phyloP scores from a whole-genome alignment of 2,113 vertebrate genomes.

The Menidia beryllina region DNA sequence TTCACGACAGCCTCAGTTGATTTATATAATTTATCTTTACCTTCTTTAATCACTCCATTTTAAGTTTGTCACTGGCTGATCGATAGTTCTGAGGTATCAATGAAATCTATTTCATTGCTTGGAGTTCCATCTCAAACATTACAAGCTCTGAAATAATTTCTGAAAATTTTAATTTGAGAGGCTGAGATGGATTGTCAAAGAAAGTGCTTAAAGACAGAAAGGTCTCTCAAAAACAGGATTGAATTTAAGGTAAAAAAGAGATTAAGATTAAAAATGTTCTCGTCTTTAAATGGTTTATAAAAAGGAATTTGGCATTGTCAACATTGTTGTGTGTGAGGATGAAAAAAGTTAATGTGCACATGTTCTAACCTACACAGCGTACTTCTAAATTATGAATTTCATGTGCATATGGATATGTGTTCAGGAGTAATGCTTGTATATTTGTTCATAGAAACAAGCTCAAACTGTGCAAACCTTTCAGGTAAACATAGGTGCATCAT shows the following conservation, averaged over 20 bases:
- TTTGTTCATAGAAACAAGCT: background rate
- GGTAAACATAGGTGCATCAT: slow-evolving; percentile 37
- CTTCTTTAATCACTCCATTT: too few species aligned
- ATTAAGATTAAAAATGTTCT: slow-evolving; percentile 54
- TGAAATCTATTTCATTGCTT: too few species aligned
- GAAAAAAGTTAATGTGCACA: too few species aligned
- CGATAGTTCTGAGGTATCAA: too few species aligned
- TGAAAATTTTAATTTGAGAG: background rate
- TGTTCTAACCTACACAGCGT: slow-evolving; percentile 14
- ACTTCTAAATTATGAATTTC: slow-evolving; percentile 8
- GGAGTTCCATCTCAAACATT: background rate
- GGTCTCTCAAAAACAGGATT: background rate
- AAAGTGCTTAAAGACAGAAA: background rate
- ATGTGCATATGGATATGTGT: background rate
- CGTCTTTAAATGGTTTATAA: slow-evolving; percentile 14
- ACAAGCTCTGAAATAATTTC: background rate
- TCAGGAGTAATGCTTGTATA: slow-evolving; percentile 13
- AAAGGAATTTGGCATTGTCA: slow-evolving; percentile 35
- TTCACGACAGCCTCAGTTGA: too few species aligned
- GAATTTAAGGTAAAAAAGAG: too few species aligned
- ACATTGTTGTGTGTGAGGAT: slow-evolving; percentile 30
- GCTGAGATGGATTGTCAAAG: background rate
- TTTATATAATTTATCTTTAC: too few species aligned
- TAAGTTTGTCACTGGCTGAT: too few species aligned
- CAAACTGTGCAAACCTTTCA: slow-evolving; percentile 38